Conservation (phyloP, 2,113 vertebrate genomes). For the Carassius carassius region DNA sequence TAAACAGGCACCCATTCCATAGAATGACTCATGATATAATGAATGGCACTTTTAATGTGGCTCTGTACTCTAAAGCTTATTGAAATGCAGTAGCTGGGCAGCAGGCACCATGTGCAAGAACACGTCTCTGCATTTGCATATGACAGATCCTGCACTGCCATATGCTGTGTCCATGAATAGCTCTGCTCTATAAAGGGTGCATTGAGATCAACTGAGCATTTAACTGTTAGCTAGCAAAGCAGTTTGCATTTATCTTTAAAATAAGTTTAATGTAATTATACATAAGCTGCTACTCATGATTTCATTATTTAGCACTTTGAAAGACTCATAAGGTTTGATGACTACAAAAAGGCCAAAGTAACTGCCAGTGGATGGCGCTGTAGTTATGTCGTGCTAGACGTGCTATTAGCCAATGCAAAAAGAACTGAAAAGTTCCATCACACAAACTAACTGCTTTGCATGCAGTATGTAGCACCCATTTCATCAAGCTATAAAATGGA, state of each 20-base stretch:
- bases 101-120: conserved; percentile 6
- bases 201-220: conserved; percentile 12
- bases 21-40: conserved; percentile 4
- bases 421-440: conserved; percentile 7
- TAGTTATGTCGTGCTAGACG: not conserved
- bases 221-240: not conserved
- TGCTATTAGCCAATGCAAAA: not conserved
- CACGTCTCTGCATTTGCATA: conserved; percentile 32
- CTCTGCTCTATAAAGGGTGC: not conserved
- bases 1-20: not conserved
- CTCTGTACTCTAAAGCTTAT: not conserved
- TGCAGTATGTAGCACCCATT: conserved; percentile 5
- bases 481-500: conserved; percentile 12
- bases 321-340: not conserved
- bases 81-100: conserved; percentile 22
- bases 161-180: conserved; percentile 36
- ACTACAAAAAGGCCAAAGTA: not conserved
- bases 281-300: not conserved
- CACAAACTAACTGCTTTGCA: conserved; percentile 1
- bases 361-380: conserved; percentile 19
- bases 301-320: not conserved
- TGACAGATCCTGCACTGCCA: conserved; percentile 32
- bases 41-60: conserved; percentile 13
- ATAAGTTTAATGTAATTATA: not conserved
- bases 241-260: not conserved